These are phyloP conservation scores for Hyposmocoma kahamanoa DNA, from an alignment of 1,140 invertebrate genomes.

Conservation along the genomic window DNA sequence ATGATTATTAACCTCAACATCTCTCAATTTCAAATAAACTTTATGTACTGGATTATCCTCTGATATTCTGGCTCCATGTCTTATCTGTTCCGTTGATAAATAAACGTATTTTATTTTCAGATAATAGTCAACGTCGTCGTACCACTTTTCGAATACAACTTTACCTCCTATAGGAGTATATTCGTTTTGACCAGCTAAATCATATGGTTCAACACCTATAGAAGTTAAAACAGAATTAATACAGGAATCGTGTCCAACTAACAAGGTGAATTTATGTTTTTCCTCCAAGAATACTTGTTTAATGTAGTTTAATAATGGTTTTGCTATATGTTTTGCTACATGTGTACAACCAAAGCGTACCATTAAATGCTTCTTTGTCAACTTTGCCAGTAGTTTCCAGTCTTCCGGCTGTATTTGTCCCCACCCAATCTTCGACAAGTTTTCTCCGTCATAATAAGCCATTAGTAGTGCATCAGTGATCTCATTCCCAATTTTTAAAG, in stretches of 20 bases:
- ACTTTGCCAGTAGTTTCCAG: constrained; percentile 33
- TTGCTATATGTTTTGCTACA: constrained; percentile 39
- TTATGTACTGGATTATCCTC: constrained; percentile 31
- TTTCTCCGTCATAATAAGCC: constrained; percentile 53
- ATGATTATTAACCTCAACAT: too few species aligned
- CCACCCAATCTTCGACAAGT: constrained; percentile 42
- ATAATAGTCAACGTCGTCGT: constrained; percentile 25
- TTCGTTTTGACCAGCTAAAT: constrained; percentile 31
- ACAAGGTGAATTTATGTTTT: background rate
- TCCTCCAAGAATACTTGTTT: constrained; percentile 25
- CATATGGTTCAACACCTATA: constrained; percentile 28
- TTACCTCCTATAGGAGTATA: constrained; percentile 53
- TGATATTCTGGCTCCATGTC: constrained; percentile 26
- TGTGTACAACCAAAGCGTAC: constrained; percentile 39
- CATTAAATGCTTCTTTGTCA: constrained; percentile 41
- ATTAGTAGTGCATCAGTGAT: constrained; percentile 52
- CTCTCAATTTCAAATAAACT: too few species aligned
- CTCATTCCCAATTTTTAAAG: constrained; percentile 44
- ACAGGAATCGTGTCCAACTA: constrained; percentile 11
- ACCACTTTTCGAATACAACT: constrained; percentile 57
- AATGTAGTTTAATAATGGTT: constrained; percentile 42
- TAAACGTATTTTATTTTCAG: constrained; percentile 55
- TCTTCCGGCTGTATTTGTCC: constrained; percentile 27
- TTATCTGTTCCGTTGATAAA: constrained; percentile 38
- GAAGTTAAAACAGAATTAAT: background rate